These are phyloP conservation scores for Lucinisca nassula DNA, from an alignment of 2,888 invertebrate genomes.

Conservation along the genomic window DNA sequence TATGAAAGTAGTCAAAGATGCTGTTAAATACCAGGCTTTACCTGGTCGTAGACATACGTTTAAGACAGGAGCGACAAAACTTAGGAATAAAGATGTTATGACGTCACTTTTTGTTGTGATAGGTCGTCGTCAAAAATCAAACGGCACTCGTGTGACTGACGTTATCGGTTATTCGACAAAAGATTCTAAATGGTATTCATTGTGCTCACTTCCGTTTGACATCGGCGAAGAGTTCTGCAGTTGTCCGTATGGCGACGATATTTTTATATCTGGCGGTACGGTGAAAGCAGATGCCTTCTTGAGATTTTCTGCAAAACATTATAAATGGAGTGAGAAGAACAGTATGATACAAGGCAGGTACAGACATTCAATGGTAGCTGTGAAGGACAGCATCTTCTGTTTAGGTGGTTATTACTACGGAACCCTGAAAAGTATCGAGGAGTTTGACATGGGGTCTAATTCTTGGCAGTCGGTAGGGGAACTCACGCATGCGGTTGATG, in stretches of 20 bases:
- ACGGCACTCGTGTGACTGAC: conserved; percentile 38
- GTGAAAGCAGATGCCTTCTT: conserved; percentile 44
- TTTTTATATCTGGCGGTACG: conserved; percentile 72
- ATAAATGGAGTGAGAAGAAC: conserved; percentile 66
- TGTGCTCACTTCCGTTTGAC: conserved; percentile 61
- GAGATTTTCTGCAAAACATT: conserved; percentile 66
- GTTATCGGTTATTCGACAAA: conserved; percentile 59
- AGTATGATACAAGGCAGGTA: conserved; percentile 64
- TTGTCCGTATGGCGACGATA: conserved; percentile 72
- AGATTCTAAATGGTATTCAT: conserved; percentile 65
- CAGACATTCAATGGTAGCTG: conserved; percentile 72
- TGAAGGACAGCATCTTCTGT: conserved; percentile 53
- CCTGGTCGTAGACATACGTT: conserved; percentile 65
- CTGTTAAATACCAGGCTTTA: conserved; percentile 69
- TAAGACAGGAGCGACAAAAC: conserved; percentile 19
- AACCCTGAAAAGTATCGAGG: conserved; percentile 66
- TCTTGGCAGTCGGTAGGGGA: conserved; percentile 68
- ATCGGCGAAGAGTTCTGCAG: conserved; percentile 71
- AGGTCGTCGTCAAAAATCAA: conserved; percentile 44
- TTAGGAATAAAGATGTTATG: conserved; percentile 37
- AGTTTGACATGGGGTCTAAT: conserved; percentile 65
- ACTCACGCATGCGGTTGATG: conserved; percentile 64
- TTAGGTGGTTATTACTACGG: conserved; percentile 73
- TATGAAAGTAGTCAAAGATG: conserved; percentile 54
- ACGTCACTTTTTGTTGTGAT: conserved; percentile 55